Evolutionary conservation across 2,113 vertebrate species (phyloP).

Genomic region (Ameiurus melas): DNA sequence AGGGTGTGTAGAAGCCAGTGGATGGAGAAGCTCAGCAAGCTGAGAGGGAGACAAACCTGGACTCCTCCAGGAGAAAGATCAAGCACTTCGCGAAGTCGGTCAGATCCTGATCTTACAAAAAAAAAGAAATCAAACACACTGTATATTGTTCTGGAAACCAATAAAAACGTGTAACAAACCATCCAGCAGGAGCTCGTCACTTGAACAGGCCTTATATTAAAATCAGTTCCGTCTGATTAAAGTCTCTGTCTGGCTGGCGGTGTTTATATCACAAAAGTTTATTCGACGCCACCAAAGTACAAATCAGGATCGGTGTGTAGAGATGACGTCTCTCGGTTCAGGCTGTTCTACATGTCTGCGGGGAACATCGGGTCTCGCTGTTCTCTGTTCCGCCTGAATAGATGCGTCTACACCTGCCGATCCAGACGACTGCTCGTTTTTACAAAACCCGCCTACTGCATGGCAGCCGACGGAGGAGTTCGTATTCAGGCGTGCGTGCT

Average conservation of each 20-base stretch:
- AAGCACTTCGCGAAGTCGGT: conserved; percentile 78
- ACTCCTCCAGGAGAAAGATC: conserved; percentile 66
- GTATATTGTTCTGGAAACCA: too few species aligned
- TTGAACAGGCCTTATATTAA: not conserved
- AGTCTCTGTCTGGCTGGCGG: not conserved
- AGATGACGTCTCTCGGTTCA: conserved; percentile 30
- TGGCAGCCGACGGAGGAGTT: conserved; percentile 14
- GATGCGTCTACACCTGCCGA: not conserved
- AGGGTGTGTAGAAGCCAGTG: not conserved
- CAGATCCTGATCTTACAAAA: conserved; percentile 66
- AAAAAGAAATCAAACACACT: too few species aligned
- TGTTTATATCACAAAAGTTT: not conserved
- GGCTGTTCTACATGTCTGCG: conserved; percentile 24
- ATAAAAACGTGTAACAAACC: not conserved
- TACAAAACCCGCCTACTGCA: not conserved
- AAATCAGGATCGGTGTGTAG: not conserved
- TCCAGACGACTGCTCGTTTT: conserved; percentile 36
- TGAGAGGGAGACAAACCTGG: conserved; percentile 61
- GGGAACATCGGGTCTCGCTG: conserved; percentile 2
- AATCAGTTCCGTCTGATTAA: not conserved
- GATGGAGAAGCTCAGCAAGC: not conserved
- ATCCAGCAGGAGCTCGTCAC: not conserved
- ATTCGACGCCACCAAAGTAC: not conserved
- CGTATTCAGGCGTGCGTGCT: conserved; percentile 25
- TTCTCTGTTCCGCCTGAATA: conserved; percentile 34